phyloP scores from a whole-genome alignment of 2,113 vertebrate genomes.

The Barbus barbus region DNA sequence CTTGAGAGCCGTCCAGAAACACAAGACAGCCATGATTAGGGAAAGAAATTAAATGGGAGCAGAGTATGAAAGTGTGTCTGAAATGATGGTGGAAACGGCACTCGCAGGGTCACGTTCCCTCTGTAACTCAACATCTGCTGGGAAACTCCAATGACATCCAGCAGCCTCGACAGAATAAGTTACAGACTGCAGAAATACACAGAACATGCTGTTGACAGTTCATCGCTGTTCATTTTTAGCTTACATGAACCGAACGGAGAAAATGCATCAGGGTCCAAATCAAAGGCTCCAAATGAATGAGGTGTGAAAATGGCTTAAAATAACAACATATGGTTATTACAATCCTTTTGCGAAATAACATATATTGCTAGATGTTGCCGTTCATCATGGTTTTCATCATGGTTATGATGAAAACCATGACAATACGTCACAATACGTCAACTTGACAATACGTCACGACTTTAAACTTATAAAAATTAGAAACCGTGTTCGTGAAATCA shows the following conservation, averaged over 20 bases:
- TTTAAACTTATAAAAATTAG: background rate
- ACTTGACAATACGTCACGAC: no score
- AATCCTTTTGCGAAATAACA: background rate
- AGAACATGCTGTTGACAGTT: background rate
- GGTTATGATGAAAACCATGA: no score
- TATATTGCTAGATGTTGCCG: no score
- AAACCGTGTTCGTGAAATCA: background rate
- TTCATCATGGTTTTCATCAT: background rate
- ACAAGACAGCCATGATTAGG: slow-evolving; percentile 40
- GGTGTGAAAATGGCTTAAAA: background rate
- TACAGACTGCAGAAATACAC: background rate
- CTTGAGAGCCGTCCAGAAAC: slow-evolving; percentile 35
- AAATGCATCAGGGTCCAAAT: background rate
- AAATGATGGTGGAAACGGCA: background rate
- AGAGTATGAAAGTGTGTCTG: background rate
- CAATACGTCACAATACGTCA: no score
- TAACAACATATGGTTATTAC: background rate
- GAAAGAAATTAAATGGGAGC: slow-evolving; percentile 19
- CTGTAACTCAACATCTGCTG: background rate
- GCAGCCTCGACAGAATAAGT: background rate
- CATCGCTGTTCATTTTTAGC: background rate
- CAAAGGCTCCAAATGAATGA: background rate
- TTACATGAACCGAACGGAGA: background rate
- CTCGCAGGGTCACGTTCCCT: background rate
- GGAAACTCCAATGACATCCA: background rate